Evolutionary conservation across 53 echinoderm and acorn worm species (phyloP), one percentile per base, ranked within the genome.

Genomic region (Paracentrotus lividus): DNA sequence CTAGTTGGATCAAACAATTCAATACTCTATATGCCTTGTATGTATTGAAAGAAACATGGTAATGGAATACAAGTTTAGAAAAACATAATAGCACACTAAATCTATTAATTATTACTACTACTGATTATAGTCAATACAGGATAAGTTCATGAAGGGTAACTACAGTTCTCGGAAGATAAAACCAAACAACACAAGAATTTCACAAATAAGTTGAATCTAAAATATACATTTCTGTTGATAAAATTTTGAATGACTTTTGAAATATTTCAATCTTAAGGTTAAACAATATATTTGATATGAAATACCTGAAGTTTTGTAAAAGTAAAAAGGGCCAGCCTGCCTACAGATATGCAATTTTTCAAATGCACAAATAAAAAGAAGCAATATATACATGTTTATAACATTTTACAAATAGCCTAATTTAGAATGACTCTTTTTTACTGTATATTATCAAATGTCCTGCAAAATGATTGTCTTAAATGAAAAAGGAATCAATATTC

Each of bases 391-490:
- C 72, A 72, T 64, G 0, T 18, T 1, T 29, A 64, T 38, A 72
- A 36, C n/a, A n/a, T n/a, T 38, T 36, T 72, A 64, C 29, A 1
- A 29, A 64, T 27, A 61, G n/a, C 55, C 5, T 20, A 72, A 72
- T 72, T 36, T 18, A 7, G 40, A 72, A 72, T 72, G 16, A 40
- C 40, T 72, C 2, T 38, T 18, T 69, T 7, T 20, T 20, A n/a
- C n/a, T n/a, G n/a, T n/a, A n/a, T n/a, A 72, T 38, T 72, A 40
- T 40, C 40, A 40, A 72, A 38, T 72, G 72, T 34, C 90, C 44
- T 40, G 69, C 66, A 60, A 86, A 24, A 52, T 69, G 69, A 72
- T 77, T 55, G 32, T 51, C 20, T 32, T 32, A 56, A 31, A 33
- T 91, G 24, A 49, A 26, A 1, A 21, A 92, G 34, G 24, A 42